These are phyloP conservation scores for Paracentrotus lividus DNA, from an alignment of 53 echinoderm and acorn worm species.

Conservation along the genomic window DNA sequence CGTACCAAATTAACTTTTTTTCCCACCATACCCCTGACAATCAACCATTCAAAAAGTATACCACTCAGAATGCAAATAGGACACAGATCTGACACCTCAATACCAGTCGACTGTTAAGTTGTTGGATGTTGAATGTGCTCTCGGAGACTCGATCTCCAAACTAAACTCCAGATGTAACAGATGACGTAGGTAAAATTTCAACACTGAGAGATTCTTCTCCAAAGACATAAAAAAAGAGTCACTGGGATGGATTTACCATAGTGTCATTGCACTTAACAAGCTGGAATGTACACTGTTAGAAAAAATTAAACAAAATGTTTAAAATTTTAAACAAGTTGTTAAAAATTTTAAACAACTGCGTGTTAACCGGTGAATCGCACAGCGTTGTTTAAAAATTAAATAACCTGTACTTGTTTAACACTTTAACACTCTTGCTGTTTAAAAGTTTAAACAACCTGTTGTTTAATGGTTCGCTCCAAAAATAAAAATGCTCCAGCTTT, in stretches of 20 bases:
- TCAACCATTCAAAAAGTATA: neutral
- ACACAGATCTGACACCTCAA: neutral
- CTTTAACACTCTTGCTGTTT: no score
- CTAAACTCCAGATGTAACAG: neutral
- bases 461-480: no score
- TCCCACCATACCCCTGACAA: neutral
- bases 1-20: neutral
- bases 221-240: neutral
- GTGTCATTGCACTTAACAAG: conserved; percentile 41
- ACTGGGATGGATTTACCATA: neutral
- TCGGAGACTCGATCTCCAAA: neutral
- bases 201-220: conserved; percentile 4
- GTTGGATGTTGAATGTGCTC: neutral
- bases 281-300: neutral
- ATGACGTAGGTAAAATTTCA: conserved; percentile 39
- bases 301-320: no score
- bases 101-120: neutral
- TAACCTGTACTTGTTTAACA: no score
- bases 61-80: neutral
- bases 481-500: no score
- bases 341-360: no score
- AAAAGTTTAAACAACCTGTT: no score
- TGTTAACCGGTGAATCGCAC: no score
- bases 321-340: no score
- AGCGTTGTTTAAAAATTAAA: no score